Conservation (phyloP, 2,113 vertebrate genomes). For the Cottus gobio region DNA sequence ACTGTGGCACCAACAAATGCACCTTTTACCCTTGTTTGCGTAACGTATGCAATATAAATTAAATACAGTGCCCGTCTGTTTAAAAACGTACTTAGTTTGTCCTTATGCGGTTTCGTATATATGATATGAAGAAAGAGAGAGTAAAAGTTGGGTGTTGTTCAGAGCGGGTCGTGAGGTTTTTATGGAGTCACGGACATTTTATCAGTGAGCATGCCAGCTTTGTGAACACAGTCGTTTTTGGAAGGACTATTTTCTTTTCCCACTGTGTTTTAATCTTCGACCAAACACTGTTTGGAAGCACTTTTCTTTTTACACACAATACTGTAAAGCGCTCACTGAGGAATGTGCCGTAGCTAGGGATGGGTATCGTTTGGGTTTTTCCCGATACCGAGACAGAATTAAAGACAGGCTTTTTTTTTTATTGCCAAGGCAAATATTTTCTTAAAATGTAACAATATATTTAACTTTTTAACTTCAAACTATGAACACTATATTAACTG, state of each 20-base stretch:
- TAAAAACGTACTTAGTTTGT: neutral
- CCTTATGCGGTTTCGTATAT: neutral
- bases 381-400: no score
- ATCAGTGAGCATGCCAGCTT: conserved; percentile 7
- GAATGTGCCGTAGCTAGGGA: conserved; percentile 50
- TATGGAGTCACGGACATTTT: neutral
- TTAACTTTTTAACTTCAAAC: no score
- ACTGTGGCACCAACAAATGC: neutral
- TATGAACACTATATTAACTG: no score
- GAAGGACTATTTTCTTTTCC: neutral
- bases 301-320: neutral
- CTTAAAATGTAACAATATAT: no score
- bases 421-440: no score
- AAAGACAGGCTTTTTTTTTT: no score
- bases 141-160: neutral
- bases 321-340: neutral
- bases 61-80: neutral
- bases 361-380: no score
- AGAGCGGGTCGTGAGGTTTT: neutral
- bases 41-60: neutral
- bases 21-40: neutral
- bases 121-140: neutral
- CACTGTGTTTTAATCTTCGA: conserved; percentile 26
- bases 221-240: conserved; percentile 27
- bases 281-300: conserved; percentile 19